Conservation (phyloP, 1,140 invertebrate genomes). For the Nephotettix cincticeps region DNA sequence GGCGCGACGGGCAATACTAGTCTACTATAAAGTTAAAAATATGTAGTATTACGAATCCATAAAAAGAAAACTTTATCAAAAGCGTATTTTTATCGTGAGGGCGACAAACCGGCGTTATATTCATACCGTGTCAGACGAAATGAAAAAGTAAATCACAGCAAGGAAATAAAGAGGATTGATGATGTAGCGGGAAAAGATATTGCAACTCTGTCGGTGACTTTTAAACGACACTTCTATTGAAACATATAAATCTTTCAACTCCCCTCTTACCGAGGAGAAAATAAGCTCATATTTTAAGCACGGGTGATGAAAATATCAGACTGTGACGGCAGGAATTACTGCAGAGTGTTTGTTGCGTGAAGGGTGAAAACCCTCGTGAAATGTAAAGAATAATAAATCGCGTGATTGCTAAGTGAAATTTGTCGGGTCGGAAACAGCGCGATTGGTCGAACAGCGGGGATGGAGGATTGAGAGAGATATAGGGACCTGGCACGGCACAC, state of each 20-base stretch:
- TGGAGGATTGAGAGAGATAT: too few species aligned
- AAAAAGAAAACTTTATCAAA: too few species aligned
- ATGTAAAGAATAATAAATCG: slow-evolving; percentile 10
- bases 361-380: slow-evolving; percentile 11
- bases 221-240: not conserved
- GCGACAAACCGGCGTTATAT: too few species aligned
- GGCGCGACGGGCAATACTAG: too few species aligned
- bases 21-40: too few species aligned
- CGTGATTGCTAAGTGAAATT: slow-evolving; percentile 10
- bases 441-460: too few species aligned
- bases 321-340: not conserved
- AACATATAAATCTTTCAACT: slow-evolving; percentile 4
- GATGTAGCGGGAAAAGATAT: not conserved
- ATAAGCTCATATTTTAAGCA: not conserved
- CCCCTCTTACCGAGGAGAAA: not conserved
- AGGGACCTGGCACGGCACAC: too few species aligned
- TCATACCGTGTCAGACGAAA: too few species aligned
- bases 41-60: too few species aligned
- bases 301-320: slow-evolving; percentile 7
- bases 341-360: slow-evolving; percentile 11
- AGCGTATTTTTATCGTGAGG: too few species aligned
- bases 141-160: too few species aligned
- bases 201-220: not conserved
- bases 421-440: too few species aligned
- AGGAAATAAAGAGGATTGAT: not conserved